Percentiles rank a stretch among this genome's conserved stretches.
Evolutionary conservation across 2,113 vertebrate genomes (phyloP).

Genomic region (Hyperopisus bebe): DNA sequence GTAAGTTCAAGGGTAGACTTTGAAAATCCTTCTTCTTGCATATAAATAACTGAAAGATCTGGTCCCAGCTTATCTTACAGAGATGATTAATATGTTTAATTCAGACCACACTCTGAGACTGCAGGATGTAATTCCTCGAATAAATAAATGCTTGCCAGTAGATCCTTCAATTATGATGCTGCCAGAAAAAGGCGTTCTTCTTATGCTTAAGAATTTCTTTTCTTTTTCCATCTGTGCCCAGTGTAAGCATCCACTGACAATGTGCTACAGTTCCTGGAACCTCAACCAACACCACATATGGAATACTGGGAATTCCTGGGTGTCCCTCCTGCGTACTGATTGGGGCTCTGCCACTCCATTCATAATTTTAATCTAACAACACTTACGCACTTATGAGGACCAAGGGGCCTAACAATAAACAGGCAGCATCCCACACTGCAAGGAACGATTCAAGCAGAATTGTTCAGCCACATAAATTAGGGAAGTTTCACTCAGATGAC

Average conservation of each 20-base stretch:
- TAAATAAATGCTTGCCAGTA: not conserved
- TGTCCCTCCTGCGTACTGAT: not conserved
- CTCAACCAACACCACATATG: not conserved
- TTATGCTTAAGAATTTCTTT: not conserved
- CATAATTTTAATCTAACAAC: not conserved
- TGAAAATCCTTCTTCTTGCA: not conserved
- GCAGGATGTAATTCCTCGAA: not conserved
- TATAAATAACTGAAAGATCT: not conserved
- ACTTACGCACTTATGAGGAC: not conserved
- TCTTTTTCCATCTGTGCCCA: not conserved
- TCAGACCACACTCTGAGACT: not conserved
- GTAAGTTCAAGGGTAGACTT: not conserved
- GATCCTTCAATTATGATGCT: conserved; percentile 20
- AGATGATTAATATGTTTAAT: not conserved
- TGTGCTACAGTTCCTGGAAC: not conserved
- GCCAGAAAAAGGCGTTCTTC: not conserved
- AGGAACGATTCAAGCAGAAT: not conserved
- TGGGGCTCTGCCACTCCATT: not conserved
- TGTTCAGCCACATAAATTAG: not conserved
- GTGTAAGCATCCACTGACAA: not conserved
- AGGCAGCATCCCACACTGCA: not conserved
- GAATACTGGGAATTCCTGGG: not conserved
- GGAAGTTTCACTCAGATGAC: not conserved
- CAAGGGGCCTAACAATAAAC: not conserved
- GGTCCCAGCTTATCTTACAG: not conserved